These are phyloP conservation scores for Drosophila ercepeae DNA, from an alignment of 1,140 invertebrate genomes.

Conservation along the genomic window DNA sequence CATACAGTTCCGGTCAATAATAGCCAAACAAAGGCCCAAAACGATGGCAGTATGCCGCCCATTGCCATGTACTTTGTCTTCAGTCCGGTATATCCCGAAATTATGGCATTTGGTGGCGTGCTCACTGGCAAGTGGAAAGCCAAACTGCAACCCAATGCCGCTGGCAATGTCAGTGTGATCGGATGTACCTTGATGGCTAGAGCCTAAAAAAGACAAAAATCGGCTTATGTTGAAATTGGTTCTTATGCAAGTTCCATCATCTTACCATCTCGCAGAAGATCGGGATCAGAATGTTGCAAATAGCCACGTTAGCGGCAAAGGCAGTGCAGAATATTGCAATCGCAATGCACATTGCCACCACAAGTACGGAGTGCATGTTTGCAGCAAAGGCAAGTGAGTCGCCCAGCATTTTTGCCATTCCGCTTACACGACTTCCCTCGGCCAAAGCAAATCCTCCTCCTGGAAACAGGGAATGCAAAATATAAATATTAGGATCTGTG, in stretches of 20 bases:
- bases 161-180: slow-evolving; percentile 92
- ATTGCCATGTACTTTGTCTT: slow-evolving; percentile 71
- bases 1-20: slow-evolving; percentile 23
- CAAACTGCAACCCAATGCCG: slow-evolving; percentile 90
- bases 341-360: slow-evolving; percentile 85
- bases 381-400: slow-evolving; percentile 85
- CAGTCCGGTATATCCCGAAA: slow-evolving; percentile 88
- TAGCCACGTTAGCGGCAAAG: slow-evolving; percentile 92
- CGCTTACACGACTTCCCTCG: slow-evolving; percentile 90
- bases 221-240: neutral
- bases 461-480: slow-evolving; percentile 46
- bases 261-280: slow-evolving; percentile 89
- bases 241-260: no score
- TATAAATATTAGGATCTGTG: neutral
- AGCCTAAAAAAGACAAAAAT: slow-evolving; percentile 74
- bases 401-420: slow-evolving; percentile 90
- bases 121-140: slow-evolving; percentile 88
- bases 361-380: slow-evolving; percentile 83
- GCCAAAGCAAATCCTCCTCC: slow-evolving; percentile 95
- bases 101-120: slow-evolving; percentile 96
- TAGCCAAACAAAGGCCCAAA: slow-evolving; percentile 33
- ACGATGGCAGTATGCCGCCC: slow-evolving; percentile 89
- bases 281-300: slow-evolving; percentile 91
- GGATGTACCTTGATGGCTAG: slow-evolving; percentile 89
- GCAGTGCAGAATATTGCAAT: slow-evolving; percentile 88